A percentile compares a stretch with the other conserved stretches of the same genome.
Evolutionary conservation across 35 echinoderm and acorn worm species (phyloP).

Genomic region (Apostichopus californicus): DNA sequence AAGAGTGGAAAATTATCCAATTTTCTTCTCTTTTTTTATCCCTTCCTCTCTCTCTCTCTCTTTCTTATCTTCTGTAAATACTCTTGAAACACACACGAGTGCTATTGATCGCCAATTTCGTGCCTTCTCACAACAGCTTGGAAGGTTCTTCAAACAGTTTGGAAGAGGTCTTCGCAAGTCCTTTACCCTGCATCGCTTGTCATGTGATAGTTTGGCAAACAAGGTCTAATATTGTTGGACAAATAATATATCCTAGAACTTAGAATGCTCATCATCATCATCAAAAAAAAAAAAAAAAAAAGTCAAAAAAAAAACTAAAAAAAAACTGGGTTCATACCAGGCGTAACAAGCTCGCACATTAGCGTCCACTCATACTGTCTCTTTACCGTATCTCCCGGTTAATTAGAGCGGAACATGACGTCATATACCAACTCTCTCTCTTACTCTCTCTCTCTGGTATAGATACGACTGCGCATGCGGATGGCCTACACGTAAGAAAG

Average conservation of each 20-base stretch:
- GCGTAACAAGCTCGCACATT: constrained; percentile 42
- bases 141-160: constrained; percentile 56
- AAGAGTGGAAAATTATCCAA: constrained; percentile 30
- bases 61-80: constrained; percentile 31
- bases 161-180: constrained; percentile 23
- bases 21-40: not conserved
- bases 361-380: not conserved
- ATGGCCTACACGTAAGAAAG: no score
- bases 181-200: constrained; percentile 5
- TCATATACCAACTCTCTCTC: not conserved
- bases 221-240: constrained; percentile 47
- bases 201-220: constrained; percentile 47
- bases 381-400: not conserved
- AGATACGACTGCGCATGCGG: no score
- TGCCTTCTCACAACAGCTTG: constrained; percentile 49
- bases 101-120: constrained; percentile 40
- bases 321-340: constrained; percentile 42
- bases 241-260: constrained; percentile 29
- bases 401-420: constrained; percentile 45
- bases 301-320: not conserved
- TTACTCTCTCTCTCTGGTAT: no score
- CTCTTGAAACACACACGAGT: constrained; percentile 43
- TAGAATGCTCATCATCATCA: not conserved
- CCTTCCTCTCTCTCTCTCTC: not conserved
- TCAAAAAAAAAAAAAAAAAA: not conserved